phyloP scores from a whole-genome alignment of 2,113 vertebrate species.

The Tympanuchus pallidicinctus region DNA sequence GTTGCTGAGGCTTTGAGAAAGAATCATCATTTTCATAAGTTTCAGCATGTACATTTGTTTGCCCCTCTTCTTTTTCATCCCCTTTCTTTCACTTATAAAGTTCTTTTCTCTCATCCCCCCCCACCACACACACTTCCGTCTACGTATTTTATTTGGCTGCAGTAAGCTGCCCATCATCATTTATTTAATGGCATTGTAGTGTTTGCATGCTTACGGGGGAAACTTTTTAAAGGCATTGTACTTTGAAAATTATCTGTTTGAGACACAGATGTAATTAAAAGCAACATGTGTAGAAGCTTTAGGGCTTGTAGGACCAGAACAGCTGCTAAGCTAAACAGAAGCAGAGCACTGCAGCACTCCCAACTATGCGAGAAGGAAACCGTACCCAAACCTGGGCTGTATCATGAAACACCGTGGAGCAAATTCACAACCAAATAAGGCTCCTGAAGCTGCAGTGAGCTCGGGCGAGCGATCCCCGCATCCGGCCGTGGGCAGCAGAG shows the following conservation, averaged over 20 bases:
- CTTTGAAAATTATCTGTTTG: not conserved
- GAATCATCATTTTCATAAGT: not conserved
- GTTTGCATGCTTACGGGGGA: not conserved
- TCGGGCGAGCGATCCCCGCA: not conserved
- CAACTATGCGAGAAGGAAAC: not conserved
- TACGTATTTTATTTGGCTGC: not conserved
- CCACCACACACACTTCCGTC: too few relatives aligned
- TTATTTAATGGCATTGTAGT: not conserved
- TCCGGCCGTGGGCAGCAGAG: not conserved
- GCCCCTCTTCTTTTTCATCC: not conserved
- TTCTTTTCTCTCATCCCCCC: not conserved
- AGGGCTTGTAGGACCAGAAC: not conserved
- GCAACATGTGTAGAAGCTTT: not conserved
- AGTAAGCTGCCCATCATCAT: not conserved
- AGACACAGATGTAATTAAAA: not conserved
- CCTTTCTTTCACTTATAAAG: not conserved
- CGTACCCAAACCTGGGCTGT: not conserved
- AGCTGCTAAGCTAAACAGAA: not conserved
- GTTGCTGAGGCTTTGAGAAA: not conserved
- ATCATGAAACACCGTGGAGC: not conserved
- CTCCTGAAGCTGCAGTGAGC: not conserved
- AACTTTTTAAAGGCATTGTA: not conserved
- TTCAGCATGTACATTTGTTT: not conserved
- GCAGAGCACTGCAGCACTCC: rapidly evolving
- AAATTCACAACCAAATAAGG: slow-evolving; percentile 27